Base-by-base conservation (phyloP, 2,888 invertebrate genomes). In the Arctia plantaginis region DNA sequence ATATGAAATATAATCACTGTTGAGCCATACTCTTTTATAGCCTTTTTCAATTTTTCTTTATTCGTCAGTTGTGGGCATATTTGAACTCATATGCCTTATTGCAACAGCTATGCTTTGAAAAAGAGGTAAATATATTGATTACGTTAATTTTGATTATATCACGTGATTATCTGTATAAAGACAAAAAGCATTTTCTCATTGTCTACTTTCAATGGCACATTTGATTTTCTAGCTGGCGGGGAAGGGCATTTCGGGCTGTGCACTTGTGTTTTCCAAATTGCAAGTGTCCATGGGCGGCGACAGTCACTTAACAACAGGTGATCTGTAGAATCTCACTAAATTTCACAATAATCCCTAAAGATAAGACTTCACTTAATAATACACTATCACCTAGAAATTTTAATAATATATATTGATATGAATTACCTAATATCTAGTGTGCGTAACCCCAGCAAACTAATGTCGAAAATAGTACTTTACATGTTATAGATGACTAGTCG, bases 1-100 rank as follows among this genome's bases (percentile, higher is more conserved):
- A 99, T 96, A 96, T 99, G 99, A 95, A 99, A 99, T 77, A 98
- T 96, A 83, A 99, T 96, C 80, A 99, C 98, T 66, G 98, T 99
- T 27, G 97, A 96, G 79, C 99, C 99, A 96, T 99, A 99, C 85
- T 99, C 98, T 94, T 97, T 97, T 51, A 98, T 96, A 74, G 98
- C 97, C 86, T 96, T 96, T 96, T 98, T 98, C 78, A 99, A 94
- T 93, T 97, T 97, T 71, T 97, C 97, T 93, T 95, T 96, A 74
- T 95, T 92, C 79, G 93, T 96, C 82, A 93, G 81, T 82, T 86
- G 88, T 76, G 89, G 80, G n/a, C 72, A 89, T 90, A 78, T 90
- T 86, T 83, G 93, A 91, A 90, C 93, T 94, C 93, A 95, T 94
- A 76, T 90, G 89, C 88, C 95, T 94, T 89, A 88, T 90, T 87